phyloP scores from a whole-genome alignment of 2,113 vertebrate genomes.

The Taurulus bubalis region DNA sequence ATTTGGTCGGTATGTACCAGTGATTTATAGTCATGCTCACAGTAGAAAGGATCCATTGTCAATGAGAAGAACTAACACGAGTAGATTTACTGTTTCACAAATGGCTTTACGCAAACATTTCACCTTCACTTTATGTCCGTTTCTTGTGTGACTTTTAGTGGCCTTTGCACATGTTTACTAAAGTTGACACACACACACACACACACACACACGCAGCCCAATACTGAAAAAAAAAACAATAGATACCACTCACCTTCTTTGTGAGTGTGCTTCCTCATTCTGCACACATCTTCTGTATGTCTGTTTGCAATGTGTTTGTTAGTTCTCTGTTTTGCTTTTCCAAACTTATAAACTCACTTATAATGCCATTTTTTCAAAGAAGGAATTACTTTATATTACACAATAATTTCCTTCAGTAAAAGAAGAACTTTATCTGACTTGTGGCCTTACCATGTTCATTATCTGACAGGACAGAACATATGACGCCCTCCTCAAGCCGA shows the following conservation, averaged over 20 bases:
- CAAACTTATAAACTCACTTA: background rate
- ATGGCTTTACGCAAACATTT: background rate
- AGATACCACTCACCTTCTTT: background rate
- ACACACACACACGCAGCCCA: background rate
- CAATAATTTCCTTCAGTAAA: background rate
- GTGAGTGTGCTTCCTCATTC: constrained; percentile 44
- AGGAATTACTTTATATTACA: background rate
- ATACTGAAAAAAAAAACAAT: background rate
- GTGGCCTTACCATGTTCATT: background rate
- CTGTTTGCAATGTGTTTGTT: background rate
- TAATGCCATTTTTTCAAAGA: background rate
- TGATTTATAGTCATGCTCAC: background rate
- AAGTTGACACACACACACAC: background rate
- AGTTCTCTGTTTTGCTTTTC: constrained; percentile 9
- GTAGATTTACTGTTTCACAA: background rate
- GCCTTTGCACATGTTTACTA: background rate
- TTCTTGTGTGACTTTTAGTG: background rate
- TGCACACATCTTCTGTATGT: constrained; percentile 20
- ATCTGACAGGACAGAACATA: background rate
- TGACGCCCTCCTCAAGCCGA: background rate
- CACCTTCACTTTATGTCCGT: background rate
- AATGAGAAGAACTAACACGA: background rate
- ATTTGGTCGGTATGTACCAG: background rate
- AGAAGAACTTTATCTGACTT: background rate
- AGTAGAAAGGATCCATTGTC: background rate